Conservation (phyloP, 1,140 invertebrate species). For the Drosophila aff. region DNA sequence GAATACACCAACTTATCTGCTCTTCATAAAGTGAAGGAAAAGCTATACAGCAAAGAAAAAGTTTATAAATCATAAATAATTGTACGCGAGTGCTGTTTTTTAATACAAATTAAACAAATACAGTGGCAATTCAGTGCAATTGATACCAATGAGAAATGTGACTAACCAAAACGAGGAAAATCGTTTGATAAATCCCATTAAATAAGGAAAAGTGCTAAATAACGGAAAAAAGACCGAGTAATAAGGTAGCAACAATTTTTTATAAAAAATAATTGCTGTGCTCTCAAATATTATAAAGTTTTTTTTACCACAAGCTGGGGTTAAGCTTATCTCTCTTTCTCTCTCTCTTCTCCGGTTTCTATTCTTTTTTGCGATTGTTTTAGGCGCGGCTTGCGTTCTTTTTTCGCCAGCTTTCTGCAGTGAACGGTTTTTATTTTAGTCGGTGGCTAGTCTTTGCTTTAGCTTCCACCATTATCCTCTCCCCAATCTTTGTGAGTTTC, state of each 20-base stretch:
- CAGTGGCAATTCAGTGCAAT: constrained; percentile 64
- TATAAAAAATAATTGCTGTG: constrained; percentile 52
- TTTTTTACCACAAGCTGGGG: constrained; percentile 22
- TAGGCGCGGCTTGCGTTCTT: constrained; percentile 50
- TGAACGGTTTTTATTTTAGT: constrained; percentile 45
- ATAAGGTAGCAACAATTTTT: constrained; percentile 34
- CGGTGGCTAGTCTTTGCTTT: constrained; percentile 13
- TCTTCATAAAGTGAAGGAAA: constrained; percentile 23
- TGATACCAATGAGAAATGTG: constrained; percentile 75
- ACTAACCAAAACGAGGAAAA: constrained; percentile 57
- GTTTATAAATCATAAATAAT: constrained; percentile 2
- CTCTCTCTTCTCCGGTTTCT: constrained; percentile 1
- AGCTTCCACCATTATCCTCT: constrained; percentile 15
- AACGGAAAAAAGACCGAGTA: constrained; percentile 23
- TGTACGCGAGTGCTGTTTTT: constrained; percentile 26
- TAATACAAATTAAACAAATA: constrained; percentile 27
- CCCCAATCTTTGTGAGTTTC: constrained; percentile 6
- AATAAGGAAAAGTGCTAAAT: constrained; percentile 28
- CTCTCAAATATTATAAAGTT: constrained; percentile 23
- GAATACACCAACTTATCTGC: constrained; percentile 23
- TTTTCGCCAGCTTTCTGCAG: constrained; percentile 39
- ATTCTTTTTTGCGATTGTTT: constrained; percentile 34
- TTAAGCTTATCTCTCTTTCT: constrained; percentile 10
- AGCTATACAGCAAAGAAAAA: constrained; percentile 37
- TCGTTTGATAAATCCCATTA: constrained; percentile 30